Percentiles rank a stretch among this genome's conserved stretches.
Evolutionary conservation across 2,797 vertebrate species (phyloP).

Genomic region (Brachyalestes nurse): DNA sequence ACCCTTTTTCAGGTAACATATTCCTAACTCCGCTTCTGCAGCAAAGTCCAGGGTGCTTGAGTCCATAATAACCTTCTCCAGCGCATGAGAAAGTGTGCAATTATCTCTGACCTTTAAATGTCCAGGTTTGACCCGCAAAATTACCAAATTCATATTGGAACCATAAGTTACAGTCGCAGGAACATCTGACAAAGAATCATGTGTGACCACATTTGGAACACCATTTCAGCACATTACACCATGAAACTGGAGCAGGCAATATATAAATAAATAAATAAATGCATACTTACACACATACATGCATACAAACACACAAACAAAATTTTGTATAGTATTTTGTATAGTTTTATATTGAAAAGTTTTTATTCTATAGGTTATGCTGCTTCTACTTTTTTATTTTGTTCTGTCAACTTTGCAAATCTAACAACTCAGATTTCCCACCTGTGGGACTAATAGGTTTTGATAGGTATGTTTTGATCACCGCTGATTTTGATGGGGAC

Average conservation of each 20-base stretch:
- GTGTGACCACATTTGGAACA: background rate
- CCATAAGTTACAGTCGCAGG: background rate
- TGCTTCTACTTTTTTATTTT: too few relatives aligned
- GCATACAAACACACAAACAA: too few relatives aligned
- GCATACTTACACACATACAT: too few relatives aligned
- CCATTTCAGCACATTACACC: background rate
- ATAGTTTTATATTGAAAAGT: too few relatives aligned
- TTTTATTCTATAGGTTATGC: too few relatives aligned
- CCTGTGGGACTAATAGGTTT: too few relatives aligned
- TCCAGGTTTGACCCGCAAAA: background rate
- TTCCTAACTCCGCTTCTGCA: background rate
- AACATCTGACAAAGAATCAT: background rate
- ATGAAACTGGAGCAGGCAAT: background rate
- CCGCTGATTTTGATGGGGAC: too few relatives aligned
- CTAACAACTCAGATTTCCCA: too few relatives aligned
- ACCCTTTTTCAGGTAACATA: constrained; percentile 44
- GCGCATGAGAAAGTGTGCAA: background rate
- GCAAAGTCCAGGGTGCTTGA: constrained; percentile 8
- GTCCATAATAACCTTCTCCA: constrained; percentile 17
- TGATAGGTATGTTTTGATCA: too few relatives aligned
- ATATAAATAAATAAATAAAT: too few relatives aligned
- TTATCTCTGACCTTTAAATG: constrained; percentile 30
- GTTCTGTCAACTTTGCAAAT: too few relatives aligned
- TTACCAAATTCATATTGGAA: constrained; percentile 2
- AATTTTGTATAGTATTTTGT: too few relatives aligned